A percentile compares a stretch with the other conserved stretches of the same genome.
Conservation (phyloP, 1,140 invertebrate genomes). For the Vanessa tameamea region DNA sequence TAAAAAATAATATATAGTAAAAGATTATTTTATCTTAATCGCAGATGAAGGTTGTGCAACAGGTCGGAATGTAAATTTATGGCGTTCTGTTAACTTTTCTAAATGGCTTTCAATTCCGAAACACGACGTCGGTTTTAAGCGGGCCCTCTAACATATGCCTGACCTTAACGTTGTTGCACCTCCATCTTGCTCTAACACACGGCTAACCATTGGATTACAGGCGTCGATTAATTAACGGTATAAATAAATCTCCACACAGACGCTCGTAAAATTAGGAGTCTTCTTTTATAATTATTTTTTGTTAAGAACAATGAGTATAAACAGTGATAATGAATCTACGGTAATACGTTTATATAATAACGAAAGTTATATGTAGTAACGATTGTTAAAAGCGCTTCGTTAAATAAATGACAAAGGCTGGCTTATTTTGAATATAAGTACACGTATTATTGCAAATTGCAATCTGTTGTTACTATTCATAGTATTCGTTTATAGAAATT, state of each 20-base stretch:
- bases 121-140: constrained; percentile 44
- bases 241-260: constrained; percentile 34
- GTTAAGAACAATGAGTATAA: background rate
- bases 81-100: constrained; percentile 64
- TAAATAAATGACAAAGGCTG: background rate
- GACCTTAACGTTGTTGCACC: constrained; percentile 32
- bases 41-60: constrained; percentile 57
- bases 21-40: constrained; percentile 52
- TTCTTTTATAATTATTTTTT: constrained; percentile 25
- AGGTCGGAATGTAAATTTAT: constrained; percentile 70
- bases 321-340: background rate
- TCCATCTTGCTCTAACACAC: constrained; percentile 33
- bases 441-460: constrained; percentile 16
- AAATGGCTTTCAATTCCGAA: constrained; percentile 66
- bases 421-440: background rate
- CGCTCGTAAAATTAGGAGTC: constrained; percentile 38
- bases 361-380: background rate
- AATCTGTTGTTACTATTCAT: constrained; percentile 28
- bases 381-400: background rate
- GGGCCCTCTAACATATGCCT: constrained; percentile 39
- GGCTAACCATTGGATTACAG: constrained; percentile 36
- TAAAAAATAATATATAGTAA: constrained; percentile 32
- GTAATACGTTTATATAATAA: background rate
- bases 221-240: constrained; percentile 44
- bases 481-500: constrained; percentile 39